phyloP scores from a whole-genome alignment of 2,888 invertebrate genomes.

The Aphelenchoides bicaudatus region DNA sequence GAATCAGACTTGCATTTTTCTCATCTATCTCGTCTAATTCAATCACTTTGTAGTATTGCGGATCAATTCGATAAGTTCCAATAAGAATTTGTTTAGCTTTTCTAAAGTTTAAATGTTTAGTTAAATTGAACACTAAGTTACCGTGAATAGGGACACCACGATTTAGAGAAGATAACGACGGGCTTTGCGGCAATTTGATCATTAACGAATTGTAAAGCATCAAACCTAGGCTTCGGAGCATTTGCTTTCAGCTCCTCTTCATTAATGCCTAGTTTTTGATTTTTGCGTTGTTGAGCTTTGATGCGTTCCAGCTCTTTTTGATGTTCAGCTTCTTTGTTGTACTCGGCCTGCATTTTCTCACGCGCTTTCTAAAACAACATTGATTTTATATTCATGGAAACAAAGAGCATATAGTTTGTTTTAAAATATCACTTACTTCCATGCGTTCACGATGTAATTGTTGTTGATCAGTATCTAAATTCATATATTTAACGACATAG shows the following conservation, averaged over 20 bases:
- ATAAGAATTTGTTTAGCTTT: constrained; percentile 26
- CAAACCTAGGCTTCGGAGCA: constrained; percentile 19
- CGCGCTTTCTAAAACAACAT: too few species aligned
- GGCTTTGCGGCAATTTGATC: constrained; percentile 43
- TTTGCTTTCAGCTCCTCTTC: constrained; percentile 8
- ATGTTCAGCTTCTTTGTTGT: constrained; percentile 18
- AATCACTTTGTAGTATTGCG: constrained; percentile 61
- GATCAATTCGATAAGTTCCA: constrained; percentile 13
- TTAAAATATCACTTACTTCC: constrained; percentile 13
- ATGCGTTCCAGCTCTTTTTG: constrained; percentile 18
- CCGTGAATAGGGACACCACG: constrained; percentile 72
- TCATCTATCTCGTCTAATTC: constrained; percentile 80
- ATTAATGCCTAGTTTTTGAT: not conserved
- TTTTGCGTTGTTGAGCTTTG: constrained; percentile 6
- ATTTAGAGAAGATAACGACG: constrained; percentile 77
- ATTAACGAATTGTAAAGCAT: constrained; percentile 43
- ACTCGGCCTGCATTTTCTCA: constrained; percentile 23
- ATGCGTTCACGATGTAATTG: constrained; percentile 13
- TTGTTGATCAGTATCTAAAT: constrained; percentile 10
- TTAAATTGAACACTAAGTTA: not conserved
- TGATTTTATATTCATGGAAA: constrained; percentile 17
- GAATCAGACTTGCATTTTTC: constrained; percentile 75
- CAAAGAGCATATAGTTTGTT: too few species aligned
- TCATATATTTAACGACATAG: not conserved
- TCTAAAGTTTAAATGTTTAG: constrained; percentile 16